Conservation (phyloP, 1,140 invertebrate genomes). For the Sarcophaga bullata region DNA sequence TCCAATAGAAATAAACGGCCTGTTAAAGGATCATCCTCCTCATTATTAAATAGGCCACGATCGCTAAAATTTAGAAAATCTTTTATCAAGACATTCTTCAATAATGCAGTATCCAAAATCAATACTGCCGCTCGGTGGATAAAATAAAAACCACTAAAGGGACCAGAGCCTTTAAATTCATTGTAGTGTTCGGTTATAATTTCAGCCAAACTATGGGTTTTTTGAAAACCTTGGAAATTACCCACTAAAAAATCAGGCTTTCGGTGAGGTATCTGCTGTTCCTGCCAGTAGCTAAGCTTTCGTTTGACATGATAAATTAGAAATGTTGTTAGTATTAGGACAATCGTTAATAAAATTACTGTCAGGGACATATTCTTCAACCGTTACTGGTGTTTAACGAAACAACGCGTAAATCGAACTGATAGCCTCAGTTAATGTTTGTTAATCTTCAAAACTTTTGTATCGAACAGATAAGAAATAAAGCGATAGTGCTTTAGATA, state of each 20-base stretch:
- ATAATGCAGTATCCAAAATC: constrained; percentile 53
- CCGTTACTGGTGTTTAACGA: too few species aligned
- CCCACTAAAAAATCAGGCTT: constrained; percentile 41
- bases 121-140: constrained; percentile 47
- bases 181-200: constrained; percentile 51
- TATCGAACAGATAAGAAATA: too few species aligned
- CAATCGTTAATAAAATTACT: neutral
- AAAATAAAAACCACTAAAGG: constrained; percentile 54
- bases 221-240: constrained; percentile 38
- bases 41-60: constrained; percentile 67
- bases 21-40: constrained; percentile 68
- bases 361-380: neutral
- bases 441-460: too few species aligned
- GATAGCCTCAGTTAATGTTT: too few species aligned
- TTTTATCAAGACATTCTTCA: constrained; percentile 60
- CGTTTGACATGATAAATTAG: neutral
- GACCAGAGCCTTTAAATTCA: constrained; percentile 53
- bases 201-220: constrained; percentile 48
- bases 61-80: constrained; percentile 60
- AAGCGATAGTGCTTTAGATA: too few species aligned
- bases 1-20: constrained; percentile 67
- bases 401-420: too few species aligned
- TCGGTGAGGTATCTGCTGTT: constrained; percentile 41
- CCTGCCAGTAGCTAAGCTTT: constrained; percentile 44
- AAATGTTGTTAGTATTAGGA: neutral